Conservation (phyloP, 2,113 vertebrate genomes). For the Apodemus speciosus region DNA sequence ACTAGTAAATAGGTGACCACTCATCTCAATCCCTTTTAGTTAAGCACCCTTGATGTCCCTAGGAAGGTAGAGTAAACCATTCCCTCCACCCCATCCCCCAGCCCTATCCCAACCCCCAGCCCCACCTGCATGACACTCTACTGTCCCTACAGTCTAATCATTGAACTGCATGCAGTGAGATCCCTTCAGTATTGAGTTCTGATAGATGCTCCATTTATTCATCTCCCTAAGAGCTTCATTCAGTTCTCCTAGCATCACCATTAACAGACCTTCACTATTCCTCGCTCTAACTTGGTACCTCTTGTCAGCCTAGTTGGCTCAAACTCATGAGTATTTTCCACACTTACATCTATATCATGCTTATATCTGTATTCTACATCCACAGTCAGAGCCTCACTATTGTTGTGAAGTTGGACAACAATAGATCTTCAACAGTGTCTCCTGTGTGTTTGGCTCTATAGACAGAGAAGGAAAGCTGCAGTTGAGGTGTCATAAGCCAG, state of each 20-base stretch:
- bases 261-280: not conserved
- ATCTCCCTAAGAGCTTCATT: not conserved
- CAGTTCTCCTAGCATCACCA: not conserved
- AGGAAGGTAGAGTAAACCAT: accelerated
- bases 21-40: accelerated
- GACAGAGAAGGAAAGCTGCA: too few species aligned
- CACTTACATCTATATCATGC: accelerated
- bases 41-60: accelerated
- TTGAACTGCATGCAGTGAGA: not conserved
- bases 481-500: accelerated
- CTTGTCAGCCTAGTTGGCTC: too few species aligned
- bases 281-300: not conserved
- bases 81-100: too few species aligned
- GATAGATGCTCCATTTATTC: accelerated
- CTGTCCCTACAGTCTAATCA: not conserved
- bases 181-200: not conserved
- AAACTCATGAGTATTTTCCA: not conserved
- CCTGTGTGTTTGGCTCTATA: not conserved
- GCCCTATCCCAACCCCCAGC: too few species aligned
- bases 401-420: accelerated
- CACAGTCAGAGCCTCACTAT: accelerated
- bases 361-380: not conserved
- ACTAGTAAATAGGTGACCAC: not conserved
- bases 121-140: accelerated
- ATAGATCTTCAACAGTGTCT: not conserved